Base-by-base conservation (phyloP, 2,888 invertebrate genomes). In the Drosophila monieri region DNA sequence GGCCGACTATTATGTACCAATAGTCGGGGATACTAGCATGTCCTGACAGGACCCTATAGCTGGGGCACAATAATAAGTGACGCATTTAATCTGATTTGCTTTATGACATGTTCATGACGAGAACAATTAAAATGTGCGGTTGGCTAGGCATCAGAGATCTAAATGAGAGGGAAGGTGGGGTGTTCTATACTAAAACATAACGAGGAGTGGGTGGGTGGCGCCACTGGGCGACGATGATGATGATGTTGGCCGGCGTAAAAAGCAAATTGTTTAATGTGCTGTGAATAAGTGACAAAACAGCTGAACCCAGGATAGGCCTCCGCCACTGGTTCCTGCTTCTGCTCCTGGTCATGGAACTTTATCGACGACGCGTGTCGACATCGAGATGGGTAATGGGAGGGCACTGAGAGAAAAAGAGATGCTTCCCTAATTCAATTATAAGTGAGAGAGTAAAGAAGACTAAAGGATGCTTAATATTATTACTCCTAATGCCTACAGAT, bases 191-290 rank as follows among this genome's bases (percentile, higher is more conserved):
- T 43, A 62, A 57, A 53, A 51, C 58, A 48, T 14, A 52, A 48
- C 46, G 35, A 9, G 27, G 10, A 30, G 23, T 1, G 43, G 10
- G n/a, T 46, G 62, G 32, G 27, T 27, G 27, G 27, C 6, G 27
- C 27, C 27, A 27, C 27, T 9, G 21, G 25, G 56, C 60, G 64
- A 27, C 58, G 60, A 27, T 66, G 70, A 53, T 85, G 69, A 55
- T 80, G 77, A 78, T 85, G 79, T 83, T 85, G 85, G 83, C 73
- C 76, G 86, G 88, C 88, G 80, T 85, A 85, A 88, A 80, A 87
- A 87, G 80, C 80, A 88, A 89, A 90, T 90, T 89, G 89, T 86
- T 89, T 90, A 90, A 89, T 89, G 89, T 89, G 83, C 89, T 88
- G 88, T 89, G 83, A 85, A 90, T 86, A 84, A 88, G 84, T 85